Evolutionary conservation across 2,888 invertebrate genomes (phyloP), one percentile per base, ranked within the genome.

Genomic region (Merodon equestris): DNA sequence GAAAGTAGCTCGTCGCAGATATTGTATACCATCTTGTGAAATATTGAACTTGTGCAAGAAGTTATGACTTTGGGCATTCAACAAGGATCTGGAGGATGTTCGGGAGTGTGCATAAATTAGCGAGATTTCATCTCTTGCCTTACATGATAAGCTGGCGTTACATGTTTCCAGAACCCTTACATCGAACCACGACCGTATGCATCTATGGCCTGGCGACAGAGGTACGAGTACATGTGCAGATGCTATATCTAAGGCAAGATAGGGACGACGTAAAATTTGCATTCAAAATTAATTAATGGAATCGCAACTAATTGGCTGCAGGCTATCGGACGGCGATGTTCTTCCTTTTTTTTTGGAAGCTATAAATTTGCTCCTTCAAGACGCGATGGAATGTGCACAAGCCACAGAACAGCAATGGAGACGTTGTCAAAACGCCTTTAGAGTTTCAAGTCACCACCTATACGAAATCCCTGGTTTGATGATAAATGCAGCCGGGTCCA

Each of bases 51-150:
- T 51, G 36, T 53, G 47, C 47, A 67, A 68, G 44, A 67, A 79
- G 73, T 73, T 79, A 79, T 79, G 73, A 79, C 77, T 73, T 63
- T 73, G 57, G 61, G 54, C 67, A 58, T 67, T 73, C 73, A 72
- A 53, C 61, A 68, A 73, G 58, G 68, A 73, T 42, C 61, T 45
- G 2, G 9, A 36, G 36, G 13, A 56, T 45, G 40, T 18, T 1
- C 5, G 7, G 42, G 47, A 45, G 27, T 40, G 57, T 63, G 75
- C 61, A 75, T 70, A 75, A 70, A 70, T 70, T 70, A 75, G 63
- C 47, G 45, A 61, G 74, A 74, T 74, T 74, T 56, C 63, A 64
- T 64, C 57, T 66, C 66, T 58, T 47, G 67, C 61, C 48, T 67
- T 56, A 56, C 60, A 68, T 27, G 27, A 27, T 68, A 74, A 74